Evolutionary conservation across 2,797 vertebrate genomes (phyloP).

Genomic region (Loriculus beryllinus): DNA sequence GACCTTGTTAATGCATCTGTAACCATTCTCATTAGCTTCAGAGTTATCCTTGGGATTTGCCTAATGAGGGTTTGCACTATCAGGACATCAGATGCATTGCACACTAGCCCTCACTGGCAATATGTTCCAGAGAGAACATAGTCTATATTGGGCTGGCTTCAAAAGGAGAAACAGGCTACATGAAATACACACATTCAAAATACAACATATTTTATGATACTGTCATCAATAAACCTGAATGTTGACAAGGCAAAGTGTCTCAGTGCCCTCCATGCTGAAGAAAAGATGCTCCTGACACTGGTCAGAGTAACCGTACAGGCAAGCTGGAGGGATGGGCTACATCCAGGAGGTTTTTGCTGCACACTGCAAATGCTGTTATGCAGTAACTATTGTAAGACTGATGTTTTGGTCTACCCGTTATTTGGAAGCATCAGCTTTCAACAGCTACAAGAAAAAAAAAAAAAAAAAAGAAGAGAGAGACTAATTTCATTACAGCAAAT

Average conservation of each 20-base stretch:
- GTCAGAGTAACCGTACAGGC: background rate
- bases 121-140: background rate
- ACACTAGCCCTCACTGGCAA: background rate
- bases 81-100: background rate
- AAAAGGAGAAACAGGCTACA: background rate
- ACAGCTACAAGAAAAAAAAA: background rate
- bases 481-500: background rate
- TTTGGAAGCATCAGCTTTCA: background rate
- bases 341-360: background rate
- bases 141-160: background rate
- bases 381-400: background rate
- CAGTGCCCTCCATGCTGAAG: fast-evolving
- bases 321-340: background rate
- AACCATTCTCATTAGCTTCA: constrained; percentile 46
- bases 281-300: background rate
- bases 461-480: background rate
- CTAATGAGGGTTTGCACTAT: constrained; percentile 1
- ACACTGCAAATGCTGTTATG: background rate
- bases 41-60: constrained; percentile 48
- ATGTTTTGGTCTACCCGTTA: background rate
- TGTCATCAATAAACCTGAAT: background rate
- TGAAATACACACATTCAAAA: background rate
- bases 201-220: background rate
- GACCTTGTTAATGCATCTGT: constrained; percentile 53
- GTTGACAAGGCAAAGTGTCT: background rate